phyloP scores from a whole-genome alignment of 2,888 invertebrate species.

The Caradrina kadenii region DNA sequence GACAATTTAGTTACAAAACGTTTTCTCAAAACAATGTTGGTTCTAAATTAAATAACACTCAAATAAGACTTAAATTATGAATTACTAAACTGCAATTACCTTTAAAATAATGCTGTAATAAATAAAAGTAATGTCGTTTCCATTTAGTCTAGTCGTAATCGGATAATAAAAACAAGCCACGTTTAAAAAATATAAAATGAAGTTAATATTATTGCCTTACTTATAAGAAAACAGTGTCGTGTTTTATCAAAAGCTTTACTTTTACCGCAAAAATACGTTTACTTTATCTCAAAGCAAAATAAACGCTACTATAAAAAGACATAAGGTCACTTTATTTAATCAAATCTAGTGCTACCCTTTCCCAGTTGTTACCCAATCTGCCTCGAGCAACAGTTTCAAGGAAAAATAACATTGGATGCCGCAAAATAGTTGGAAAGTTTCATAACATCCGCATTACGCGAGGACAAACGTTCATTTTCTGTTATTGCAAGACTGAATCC shows the following conservation, averaged over 20 bases:
- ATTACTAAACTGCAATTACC: not conserved
- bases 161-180: not conserved
- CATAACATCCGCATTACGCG: slow-evolving; percentile 73
- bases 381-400: slow-evolving; percentile 53
- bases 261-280: slow-evolving; percentile 28
- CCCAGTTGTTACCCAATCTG: slow-evolving; percentile 54
- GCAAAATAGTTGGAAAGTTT: slow-evolving; percentile 70
- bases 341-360: slow-evolving; percentile 53
- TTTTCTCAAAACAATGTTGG: too few relatives aligned
- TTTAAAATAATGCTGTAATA: not conserved
- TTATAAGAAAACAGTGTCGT: slow-evolving; percentile 20
- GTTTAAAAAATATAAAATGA: slow-evolving; percentile 2
- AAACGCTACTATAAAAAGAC: slow-evolving; percentile 53
- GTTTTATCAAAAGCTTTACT: slow-evolving; percentile 31
- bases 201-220: not conserved
- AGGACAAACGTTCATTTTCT: slow-evolving; percentile 73
- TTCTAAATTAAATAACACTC: too few relatives aligned
- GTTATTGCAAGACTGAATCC: slow-evolving; percentile 80
- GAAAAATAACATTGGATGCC: slow-evolving; percentile 48
- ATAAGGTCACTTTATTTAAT: slow-evolving; percentile 58
- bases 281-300: slow-evolving; percentile 50
- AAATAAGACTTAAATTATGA: too few relatives aligned
- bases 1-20: too few relatives aligned
- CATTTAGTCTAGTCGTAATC: not conserved
- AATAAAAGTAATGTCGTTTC: not conserved